Base-by-base conservation (phyloP, 2,113 vertebrate genomes). In the Solea senegalensis region DNA sequence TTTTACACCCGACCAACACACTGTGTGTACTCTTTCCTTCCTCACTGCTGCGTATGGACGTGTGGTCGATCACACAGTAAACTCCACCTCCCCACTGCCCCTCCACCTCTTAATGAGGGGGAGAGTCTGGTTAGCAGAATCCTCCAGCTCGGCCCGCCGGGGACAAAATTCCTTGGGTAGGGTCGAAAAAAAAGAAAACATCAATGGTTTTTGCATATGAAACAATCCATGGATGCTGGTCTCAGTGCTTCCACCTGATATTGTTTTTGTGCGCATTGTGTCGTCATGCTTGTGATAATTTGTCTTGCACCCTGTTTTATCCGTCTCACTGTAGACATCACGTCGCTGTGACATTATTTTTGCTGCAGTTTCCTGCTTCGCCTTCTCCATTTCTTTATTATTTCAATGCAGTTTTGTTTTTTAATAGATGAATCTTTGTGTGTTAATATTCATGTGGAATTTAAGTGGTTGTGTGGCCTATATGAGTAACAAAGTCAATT, bases 61-160 rank as follows among this genome's bases (percentile, higher is more conserved):
- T 70, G 76, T 9, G 83, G 5, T 93, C 87, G 94, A 95, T 93
- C 94, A 86, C 92, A 94, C 96, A 99, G 98, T 97, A 99, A 99
- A 95, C 98, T 99, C 84, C 98, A 99, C 93, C 97, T 99, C 88
- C 98, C 98, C 93, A 96, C 93, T 89, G 96, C 97, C 87, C 98
- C 98, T 90, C 98, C 98, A 92, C 98, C 98, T 95, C 96, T 99
- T 94, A 99, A 99, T 94, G 98, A 99, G 96, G 97, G 98, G 83
- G 98, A 99, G 95, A 99, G 98, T 94, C 94, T 99, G 96, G 98
- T 99, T 97, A 99, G 97, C 96, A 96, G 98, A 96, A 99, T 99
- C 93, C 97, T 99, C 90, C 98, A 99, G 95, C 98, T 99, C 85
- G 97, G 98, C 92, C 98, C 97, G 86, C 97, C 97, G 90, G 98